Percentiles rank a stretch among this genome's conserved stretches.
phyloP scores from a whole-genome alignment of 1,140 invertebrate genomes.

The Leptopilina boulardi region DNA sequence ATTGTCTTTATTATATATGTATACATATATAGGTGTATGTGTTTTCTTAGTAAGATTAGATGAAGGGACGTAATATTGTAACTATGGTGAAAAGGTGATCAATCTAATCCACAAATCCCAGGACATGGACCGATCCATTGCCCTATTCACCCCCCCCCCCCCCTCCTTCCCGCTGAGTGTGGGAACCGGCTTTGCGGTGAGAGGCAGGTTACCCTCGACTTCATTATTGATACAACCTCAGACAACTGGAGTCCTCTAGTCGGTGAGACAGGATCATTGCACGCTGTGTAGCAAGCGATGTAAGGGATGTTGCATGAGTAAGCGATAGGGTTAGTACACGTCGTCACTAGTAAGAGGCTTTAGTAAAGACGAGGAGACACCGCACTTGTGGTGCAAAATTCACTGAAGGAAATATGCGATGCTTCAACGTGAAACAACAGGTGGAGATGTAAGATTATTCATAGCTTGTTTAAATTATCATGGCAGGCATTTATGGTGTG shows the following conservation, averaged over 20 bases:
- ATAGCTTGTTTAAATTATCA: background rate
- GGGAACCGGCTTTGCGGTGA: conserved; percentile 11
- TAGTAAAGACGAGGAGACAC: background rate
- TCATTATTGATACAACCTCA: conserved; percentile 33
- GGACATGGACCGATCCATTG: conserved; percentile 8
- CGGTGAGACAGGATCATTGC: background rate
- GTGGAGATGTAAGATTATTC: background rate
- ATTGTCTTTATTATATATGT: too few relatives aligned
- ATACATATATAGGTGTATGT: too few relatives aligned
- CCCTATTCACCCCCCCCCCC: too few relatives aligned
- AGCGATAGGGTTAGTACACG: conserved; percentile 19
- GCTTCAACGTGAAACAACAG: conserved; percentile 26
- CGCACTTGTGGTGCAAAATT: background rate
- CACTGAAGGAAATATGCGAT: background rate
- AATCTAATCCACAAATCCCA: conserved; percentile 11
- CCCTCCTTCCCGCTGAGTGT: background rate
- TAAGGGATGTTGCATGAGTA: conserved; percentile 15
- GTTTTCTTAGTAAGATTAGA: background rate
- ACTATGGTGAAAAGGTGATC: background rate
- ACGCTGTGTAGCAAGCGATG: background rate
- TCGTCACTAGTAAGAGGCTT: conserved; percentile 25
- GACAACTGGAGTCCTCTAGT: conserved; percentile 18
- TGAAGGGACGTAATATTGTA: background rate
- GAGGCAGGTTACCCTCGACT: conserved; percentile 12
- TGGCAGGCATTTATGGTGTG: background rate